Base-by-base conservation (phyloP, 2,888 invertebrate genomes). In the Lepidochrysops patricia region DNA sequence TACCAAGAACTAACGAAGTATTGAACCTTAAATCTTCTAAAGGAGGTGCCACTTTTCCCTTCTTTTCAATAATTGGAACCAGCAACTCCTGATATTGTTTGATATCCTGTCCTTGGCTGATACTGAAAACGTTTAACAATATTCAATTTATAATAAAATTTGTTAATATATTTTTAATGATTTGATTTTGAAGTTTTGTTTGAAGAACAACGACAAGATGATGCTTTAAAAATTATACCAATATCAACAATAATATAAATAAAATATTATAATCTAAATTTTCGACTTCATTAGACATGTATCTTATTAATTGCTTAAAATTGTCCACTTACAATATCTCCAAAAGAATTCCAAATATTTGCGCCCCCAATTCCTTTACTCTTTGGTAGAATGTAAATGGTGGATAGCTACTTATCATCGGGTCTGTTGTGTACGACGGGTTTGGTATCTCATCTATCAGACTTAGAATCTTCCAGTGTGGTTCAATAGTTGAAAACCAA, bases 371-470 rank as follows among this genome's bases (percentile, higher is more conserved):
- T 60, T 74, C 73, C 7, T 66, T 48, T n/a, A 70, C 57, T 61
- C 78, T 66, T 23, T 71, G 66, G 4, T 58, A 9, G 43, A 75
- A 73, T 6, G 63, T 63, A 5, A 77, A 66, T 1, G 78, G 79
- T 23, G 65, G 63, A 1, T 64, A 59, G 19, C 68, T 64, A 0
- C 66, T 49, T 1, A 73, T 70, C 9, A 69, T 25, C 23, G 69
- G 65, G 57, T 75, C 72, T 1, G 71, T 63, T 2, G 69, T 68
- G 52, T 75, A 79, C 0, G 80, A 72, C 1, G 72, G 72, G 61
- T 69, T 71, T 1, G 60, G 4, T 63, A 52, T 34, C 34, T 71
- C 67, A 50, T 72, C 71, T 5, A 74, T 63, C 4, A 72, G 37
- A 1, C 54, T 54, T 2, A 72, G 56, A 1, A 58, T 58, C 4